Percentiles rank a stretch among this genome's conserved stretches.
phyloP scores from a whole-genome alignment of 2,888 invertebrate species.

The Lasioglossum marginatum region DNA sequence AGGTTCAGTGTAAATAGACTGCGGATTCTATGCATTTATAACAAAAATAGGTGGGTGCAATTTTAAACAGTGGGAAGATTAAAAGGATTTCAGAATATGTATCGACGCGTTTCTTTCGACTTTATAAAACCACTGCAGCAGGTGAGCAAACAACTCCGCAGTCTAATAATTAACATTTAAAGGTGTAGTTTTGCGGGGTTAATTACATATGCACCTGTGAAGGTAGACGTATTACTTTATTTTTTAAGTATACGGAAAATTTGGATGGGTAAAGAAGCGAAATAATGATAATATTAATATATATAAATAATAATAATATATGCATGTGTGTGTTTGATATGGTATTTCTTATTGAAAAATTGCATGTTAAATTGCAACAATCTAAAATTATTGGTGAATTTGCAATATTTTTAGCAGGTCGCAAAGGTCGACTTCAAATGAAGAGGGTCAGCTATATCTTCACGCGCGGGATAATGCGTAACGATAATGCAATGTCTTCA shows the following conservation, averaged over 20 bases:
- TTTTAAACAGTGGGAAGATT: background rate
- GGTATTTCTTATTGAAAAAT: conserved; percentile 3
- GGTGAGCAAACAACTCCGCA: too few relatives aligned
- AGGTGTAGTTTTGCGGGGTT: background rate
- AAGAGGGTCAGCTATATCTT: conserved; percentile 54
- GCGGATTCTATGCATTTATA: too few relatives aligned
- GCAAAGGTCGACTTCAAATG: conserved; percentile 20
- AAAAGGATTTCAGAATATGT: background rate
- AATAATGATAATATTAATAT: conserved; percentile 1
- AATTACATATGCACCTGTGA: background rate
- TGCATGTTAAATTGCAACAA: background rate
- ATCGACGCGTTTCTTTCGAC: background rate
- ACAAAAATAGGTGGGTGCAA: too few relatives aligned
- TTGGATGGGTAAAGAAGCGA: background rate
- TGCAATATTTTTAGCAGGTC: conserved; percentile 10
- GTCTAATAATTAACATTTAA: background rate
- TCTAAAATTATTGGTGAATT: conserved; percentile 2
- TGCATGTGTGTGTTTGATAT: background rate
- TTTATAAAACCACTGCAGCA: too few relatives aligned
- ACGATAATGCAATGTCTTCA: conserved; percentile 52
- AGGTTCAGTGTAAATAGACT: too few relatives aligned
- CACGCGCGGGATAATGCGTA: conserved; percentile 34
- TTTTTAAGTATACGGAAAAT: background rate
- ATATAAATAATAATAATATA: too few relatives aligned
- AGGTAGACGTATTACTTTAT: background rate